Evolutionary conservation across 2,888 invertebrate species (phyloP).

Genomic region (Strigamia maritima): DNA sequence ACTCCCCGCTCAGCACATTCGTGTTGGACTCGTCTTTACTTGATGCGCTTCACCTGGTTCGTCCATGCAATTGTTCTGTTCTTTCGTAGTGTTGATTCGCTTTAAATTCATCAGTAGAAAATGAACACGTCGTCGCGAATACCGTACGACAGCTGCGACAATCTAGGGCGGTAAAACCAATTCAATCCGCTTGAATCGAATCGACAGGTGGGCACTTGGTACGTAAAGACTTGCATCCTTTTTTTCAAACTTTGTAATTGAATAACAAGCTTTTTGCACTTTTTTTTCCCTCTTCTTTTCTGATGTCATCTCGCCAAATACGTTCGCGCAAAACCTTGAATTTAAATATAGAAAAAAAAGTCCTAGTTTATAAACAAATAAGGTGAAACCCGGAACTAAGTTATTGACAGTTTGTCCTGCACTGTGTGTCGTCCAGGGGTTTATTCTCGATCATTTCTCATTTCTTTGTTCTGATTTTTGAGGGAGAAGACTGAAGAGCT

Average conservation of each 20-base stretch:
- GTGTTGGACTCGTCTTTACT: not conserved
- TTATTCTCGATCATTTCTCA: too few relatives aligned
- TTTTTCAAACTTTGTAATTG: not conserved
- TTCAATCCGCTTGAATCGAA: not conserved
- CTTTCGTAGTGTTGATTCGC: not conserved
- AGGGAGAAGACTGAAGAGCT: not conserved
- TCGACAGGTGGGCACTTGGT: not conserved
- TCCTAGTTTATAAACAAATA: too few relatives aligned
- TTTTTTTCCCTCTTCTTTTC: too few relatives aligned
- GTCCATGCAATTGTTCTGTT: slow-evolving; percentile 2
- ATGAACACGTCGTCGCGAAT: not conserved
- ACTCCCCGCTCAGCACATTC: not conserved
- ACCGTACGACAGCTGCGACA: not conserved
- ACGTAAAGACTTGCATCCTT: not conserved
- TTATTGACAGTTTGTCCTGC: too few relatives aligned
- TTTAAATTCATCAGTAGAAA: not conserved
- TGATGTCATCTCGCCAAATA: too few relatives aligned
- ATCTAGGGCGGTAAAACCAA: not conserved
- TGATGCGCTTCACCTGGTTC: slow-evolving; percentile 27
- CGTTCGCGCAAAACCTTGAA: not conserved
- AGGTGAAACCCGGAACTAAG: too few relatives aligned
- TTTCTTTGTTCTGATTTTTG: not conserved
- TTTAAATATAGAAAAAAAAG: too few relatives aligned
- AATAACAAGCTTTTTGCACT: too few relatives aligned
- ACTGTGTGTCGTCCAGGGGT: too few relatives aligned